A percentile compares a stretch with the other conserved stretches of the same genome.
These are phyloP conservation scores for Eretmochelys imbricata DNA, from an alignment of 2,113 vertebrate genomes.

Conservation along the genomic window DNA sequence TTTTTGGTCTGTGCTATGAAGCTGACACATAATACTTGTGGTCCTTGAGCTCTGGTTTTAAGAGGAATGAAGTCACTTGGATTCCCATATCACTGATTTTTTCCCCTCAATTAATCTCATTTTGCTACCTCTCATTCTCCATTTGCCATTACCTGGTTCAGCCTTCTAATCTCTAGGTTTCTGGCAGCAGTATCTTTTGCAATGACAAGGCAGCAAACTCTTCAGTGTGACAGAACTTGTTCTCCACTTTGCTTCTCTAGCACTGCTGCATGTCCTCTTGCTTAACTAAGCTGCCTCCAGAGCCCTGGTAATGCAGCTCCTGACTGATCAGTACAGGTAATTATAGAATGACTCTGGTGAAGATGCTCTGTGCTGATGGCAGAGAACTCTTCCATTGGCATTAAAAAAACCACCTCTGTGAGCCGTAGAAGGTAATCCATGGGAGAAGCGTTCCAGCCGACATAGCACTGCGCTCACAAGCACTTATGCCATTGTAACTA, in stretches of 20 bases:
- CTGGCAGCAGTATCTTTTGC: neutral
- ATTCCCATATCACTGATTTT: neutral
- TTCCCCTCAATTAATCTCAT: neutral
- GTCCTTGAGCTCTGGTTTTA: slow-evolving; percentile 16
- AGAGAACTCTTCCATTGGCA: too few species aligned
- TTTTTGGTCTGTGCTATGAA: neutral
- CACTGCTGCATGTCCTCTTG: neutral
- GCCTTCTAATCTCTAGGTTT: neutral
- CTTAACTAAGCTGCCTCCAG: neutral
- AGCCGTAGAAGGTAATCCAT: too few species aligned
- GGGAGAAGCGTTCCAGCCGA: too few species aligned
- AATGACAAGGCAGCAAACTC: neutral
- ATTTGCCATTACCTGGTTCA: neutral
- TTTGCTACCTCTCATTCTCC: neutral
- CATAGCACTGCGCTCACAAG: too few species aligned
- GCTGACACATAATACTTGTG: neutral
- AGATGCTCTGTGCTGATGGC: too few species aligned
- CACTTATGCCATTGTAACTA: too few species aligned
- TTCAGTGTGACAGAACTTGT: rapidly evolving
- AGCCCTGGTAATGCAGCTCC: rapidly evolving
- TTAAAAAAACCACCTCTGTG: too few species aligned
- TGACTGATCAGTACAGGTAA: rapidly evolving
- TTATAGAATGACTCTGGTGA: rapidly evolving
- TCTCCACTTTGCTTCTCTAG: rapidly evolving
- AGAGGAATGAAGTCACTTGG: neutral